Evolutionary conservation across 2,797 vertebrate species (phyloP).

Genomic region (Podargus strigoides): DNA sequence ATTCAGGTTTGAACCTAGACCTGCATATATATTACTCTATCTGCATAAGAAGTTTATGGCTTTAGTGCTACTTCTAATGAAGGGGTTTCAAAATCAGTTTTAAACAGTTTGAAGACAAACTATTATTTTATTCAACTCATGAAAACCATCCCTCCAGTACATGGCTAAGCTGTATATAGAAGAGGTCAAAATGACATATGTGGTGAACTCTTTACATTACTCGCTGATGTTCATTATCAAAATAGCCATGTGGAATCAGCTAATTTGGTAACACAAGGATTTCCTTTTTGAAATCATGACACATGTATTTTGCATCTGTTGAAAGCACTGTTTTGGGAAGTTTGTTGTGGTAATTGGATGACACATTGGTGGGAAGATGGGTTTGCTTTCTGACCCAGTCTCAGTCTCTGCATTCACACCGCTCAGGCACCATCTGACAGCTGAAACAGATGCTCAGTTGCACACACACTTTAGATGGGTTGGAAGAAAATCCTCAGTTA

Average conservation of each 20-base stretch:
- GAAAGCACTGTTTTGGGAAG: neutral
- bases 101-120: neutral
- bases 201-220: neutral
- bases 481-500: neutral
- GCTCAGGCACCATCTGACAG: neutral
- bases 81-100: neutral
- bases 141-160: neutral
- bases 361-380: neutral
- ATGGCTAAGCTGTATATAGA: neutral
- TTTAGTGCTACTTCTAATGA: neutral
- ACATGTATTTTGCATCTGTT: neutral
- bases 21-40: neutral
- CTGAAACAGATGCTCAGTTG: neutral
- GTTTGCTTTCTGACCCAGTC: neutral
- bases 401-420: neutral
- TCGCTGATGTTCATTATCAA: neutral
- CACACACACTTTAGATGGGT: neutral
- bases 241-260: neutral
- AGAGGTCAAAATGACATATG: neutral
- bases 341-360: neutral
- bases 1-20: neutral
- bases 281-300: neutral
- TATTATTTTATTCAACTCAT: neutral
- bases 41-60: neutral
- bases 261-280: neutral